A percentile compares a stretch with the other conserved stretches of the same genome.
phyloP scores from a whole-genome alignment of 2,888 invertebrate genomes.

The Lobophora halterata region DNA sequence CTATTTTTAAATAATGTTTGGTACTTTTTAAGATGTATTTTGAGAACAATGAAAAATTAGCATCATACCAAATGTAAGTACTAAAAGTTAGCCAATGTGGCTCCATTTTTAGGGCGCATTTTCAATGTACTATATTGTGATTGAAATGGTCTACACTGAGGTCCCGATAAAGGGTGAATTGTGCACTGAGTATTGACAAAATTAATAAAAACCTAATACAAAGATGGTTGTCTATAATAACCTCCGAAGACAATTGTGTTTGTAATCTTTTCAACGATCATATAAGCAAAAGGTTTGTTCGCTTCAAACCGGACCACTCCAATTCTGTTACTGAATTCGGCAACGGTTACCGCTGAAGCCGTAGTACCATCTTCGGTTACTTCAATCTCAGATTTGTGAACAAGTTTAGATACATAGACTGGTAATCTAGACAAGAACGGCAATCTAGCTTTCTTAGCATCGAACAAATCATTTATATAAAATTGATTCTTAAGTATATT shows the following conservation, averaged over 20 bases:
- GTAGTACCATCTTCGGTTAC: slow-evolving; percentile 88
- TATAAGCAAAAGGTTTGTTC: slow-evolving; percentile 84
- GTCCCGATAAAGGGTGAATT: no score
- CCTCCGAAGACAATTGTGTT: slow-evolving; percentile 72
- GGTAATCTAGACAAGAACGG: slow-evolving; percentile 73
- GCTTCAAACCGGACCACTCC: slow-evolving; percentile 81
- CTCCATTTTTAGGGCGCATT: no score
- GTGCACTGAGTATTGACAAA: no score
- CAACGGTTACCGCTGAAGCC: slow-evolving; percentile 81
- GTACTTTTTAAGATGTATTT: no score
- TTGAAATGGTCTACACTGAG: no score
- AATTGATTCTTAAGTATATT: slow-evolving; percentile 62
- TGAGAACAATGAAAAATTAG: no score
- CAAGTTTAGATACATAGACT: slow-evolving; percentile 79
- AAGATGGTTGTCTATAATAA: slow-evolving; percentile 56
- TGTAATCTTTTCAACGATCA: slow-evolving; percentile 83
- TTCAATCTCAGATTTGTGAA: slow-evolving; percentile 87
- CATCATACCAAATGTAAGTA: no score
- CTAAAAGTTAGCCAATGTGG: no score
- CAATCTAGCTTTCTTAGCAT: slow-evolving; percentile 52
- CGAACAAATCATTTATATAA: slow-evolving; percentile 81
- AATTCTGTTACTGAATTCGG: slow-evolving; percentile 74
- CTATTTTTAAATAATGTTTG: no score
- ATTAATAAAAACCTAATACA: no score
- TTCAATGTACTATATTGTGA: no score